A percentile compares a stretch with the other conserved stretches of the same genome.
Evolutionary conservation across 1,140 invertebrate genomes (phyloP).

Genomic region (Drosophila mauritiana): DNA sequence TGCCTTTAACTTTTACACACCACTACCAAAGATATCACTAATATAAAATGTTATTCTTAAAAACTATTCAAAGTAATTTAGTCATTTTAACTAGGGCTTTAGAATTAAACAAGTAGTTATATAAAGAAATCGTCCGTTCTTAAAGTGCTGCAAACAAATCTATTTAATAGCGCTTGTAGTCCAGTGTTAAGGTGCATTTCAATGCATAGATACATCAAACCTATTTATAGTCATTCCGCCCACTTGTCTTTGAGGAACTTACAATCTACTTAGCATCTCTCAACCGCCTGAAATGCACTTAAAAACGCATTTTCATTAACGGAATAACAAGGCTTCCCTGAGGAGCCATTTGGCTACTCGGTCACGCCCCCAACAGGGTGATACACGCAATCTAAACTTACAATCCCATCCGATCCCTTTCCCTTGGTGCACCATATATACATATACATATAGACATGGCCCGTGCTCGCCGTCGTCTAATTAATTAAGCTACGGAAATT

Average conservation of each 20-base stretch:
- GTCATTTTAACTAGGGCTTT: too few relatives aligned
- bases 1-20: constrained; percentile 3
- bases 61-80: too few relatives aligned
- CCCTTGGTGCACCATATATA: constrained; percentile 25
- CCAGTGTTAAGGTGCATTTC: neutral
- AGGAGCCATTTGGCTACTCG: constrained; percentile 17
- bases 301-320: constrained; percentile 66
- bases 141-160: too few relatives aligned
- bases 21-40: neutral
- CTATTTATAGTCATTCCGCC: constrained; percentile 20
- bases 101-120: too few relatives aligned
- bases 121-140: too few relatives aligned
- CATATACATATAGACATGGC: constrained; percentile 12
- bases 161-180: neutral
- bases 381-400: constrained; percentile 38
- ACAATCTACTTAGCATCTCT: constrained; percentile 47
- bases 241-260: constrained; percentile 38
- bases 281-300: constrained; percentile 45
- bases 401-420: neutral
- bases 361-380: constrained; percentile 51
- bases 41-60: too few relatives aligned
- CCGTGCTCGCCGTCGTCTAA: constrained; percentile 68
- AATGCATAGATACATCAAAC: constrained; percentile 2
- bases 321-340: constrained; percentile 14
- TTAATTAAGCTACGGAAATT: constrained; percentile 73